Evolutionary conservation across 2,888 invertebrate species (phyloP).

Genomic region (Drosophila leonis): DNA sequence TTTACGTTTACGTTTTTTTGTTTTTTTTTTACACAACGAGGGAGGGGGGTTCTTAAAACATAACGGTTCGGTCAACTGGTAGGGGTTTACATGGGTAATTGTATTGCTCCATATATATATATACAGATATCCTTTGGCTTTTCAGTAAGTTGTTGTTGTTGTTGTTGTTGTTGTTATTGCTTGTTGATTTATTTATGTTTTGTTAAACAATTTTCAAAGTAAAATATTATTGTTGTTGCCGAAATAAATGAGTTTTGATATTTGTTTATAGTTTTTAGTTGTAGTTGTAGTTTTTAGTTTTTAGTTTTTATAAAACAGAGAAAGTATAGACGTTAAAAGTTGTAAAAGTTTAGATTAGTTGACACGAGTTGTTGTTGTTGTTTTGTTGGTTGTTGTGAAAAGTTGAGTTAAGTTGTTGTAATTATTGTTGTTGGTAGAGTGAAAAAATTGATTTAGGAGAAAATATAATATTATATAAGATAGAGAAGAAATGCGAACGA

Average conservation of each 20-base stretch:
- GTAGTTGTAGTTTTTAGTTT: slow-evolving; percentile 47
- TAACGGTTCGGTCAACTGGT: slow-evolving; percentile 62
- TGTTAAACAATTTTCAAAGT: slow-evolving; percentile 43
- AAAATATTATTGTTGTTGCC: slow-evolving; percentile 39
- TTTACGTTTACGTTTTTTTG: slow-evolving; percentile 66
- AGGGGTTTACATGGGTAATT: slow-evolving; percentile 50
- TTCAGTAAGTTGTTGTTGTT: slow-evolving; percentile 28
- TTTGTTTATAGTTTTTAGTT: slow-evolving; percentile 33
- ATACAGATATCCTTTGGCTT: slow-evolving; percentile 42
- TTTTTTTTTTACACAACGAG: slow-evolving; percentile 68
- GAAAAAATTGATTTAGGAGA: slow-evolving; percentile 83
- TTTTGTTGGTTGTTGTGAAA: slow-evolving; percentile 79
- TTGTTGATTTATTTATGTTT: slow-evolving; percentile 24
- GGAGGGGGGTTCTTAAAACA: slow-evolving; percentile 62
- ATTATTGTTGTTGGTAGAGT: slow-evolving; percentile 81
- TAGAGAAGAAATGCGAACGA: slow-evolving; percentile 86
- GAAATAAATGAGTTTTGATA: slow-evolving; percentile 36
- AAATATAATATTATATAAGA: slow-evolving; percentile 85
- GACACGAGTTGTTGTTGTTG: slow-evolving; percentile 73
- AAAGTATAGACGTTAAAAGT: slow-evolving; percentile 72
- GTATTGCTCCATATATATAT: slow-evolving; percentile 51
- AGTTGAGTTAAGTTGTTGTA: slow-evolving; percentile 65
- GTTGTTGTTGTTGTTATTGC: slow-evolving; percentile 32
- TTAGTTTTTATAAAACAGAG: slow-evolving; percentile 64
- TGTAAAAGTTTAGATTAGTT: slow-evolving; percentile 78